Conservation (phyloP, 2,113 vertebrate species). For the Lycaon pictus region DNA sequence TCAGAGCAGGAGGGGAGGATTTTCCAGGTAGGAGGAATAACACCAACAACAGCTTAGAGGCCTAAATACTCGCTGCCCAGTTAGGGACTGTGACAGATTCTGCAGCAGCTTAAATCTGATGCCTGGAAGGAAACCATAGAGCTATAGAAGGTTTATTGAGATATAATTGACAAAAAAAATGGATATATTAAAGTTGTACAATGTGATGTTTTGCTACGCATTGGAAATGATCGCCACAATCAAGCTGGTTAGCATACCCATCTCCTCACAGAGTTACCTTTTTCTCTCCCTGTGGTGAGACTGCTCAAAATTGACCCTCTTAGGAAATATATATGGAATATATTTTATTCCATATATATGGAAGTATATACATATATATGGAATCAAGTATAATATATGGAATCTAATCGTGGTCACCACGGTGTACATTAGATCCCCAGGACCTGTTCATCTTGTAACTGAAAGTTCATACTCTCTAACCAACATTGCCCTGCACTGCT, state of each 20-base stretch:
- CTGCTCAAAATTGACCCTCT: neutral
- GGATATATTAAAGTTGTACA: neutral
- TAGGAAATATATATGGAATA: neutral
- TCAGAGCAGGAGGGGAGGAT: neutral
- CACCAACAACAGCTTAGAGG: neutral
- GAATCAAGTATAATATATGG: neutral
- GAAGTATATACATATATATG: too few species aligned
- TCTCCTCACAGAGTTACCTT: neutral
- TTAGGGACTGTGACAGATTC: fast-evolving
- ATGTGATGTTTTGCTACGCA: neutral
- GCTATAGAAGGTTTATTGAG: neutral
- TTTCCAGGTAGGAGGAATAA: neutral
- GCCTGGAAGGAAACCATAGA: neutral
- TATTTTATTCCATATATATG: too few species aligned
- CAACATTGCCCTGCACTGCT: neutral
- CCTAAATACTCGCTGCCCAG: too few species aligned
- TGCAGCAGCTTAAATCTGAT: neutral
- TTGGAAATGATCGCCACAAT: neutral
- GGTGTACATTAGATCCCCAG: too few species aligned
- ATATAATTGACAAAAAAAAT: neutral
- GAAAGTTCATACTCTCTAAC: neutral
- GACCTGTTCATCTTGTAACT: neutral
- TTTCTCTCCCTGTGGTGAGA: neutral
- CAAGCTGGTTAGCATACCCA: too few species aligned
- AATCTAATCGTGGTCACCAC: too few species aligned